Conservation (phyloP, 2,888 invertebrate species). For the Corbicula japonica region DNA sequence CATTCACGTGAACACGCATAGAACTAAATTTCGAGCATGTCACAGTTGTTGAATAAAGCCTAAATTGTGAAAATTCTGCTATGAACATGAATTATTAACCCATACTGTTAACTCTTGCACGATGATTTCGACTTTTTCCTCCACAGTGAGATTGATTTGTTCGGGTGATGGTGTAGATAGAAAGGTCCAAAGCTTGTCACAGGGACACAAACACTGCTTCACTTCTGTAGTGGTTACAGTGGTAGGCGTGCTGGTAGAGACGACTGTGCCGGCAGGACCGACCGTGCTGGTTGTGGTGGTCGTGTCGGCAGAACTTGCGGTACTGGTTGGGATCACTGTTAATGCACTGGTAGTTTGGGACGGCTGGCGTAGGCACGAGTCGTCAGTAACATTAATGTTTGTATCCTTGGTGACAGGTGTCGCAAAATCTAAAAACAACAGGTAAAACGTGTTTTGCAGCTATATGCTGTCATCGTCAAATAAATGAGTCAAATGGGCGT, state of each 20-base stretch:
- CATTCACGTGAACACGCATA: too few species aligned
- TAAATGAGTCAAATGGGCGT: neutral
- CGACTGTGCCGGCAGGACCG: too few species aligned
- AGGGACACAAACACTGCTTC: slow-evolving; percentile 31
- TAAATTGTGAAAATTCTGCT: too few species aligned
- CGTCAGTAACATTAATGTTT: slow-evolving; percentile 18
- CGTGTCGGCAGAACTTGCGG: neutral
- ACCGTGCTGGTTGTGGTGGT: too few species aligned
- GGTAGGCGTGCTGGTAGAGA: neutral
- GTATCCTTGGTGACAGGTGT: neutral
- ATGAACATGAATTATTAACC: too few species aligned
- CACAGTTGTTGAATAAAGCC: too few species aligned
- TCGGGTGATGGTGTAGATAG: slow-evolving; percentile 32
- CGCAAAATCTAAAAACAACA: neutral
- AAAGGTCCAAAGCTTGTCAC: slow-evolving; percentile 40
- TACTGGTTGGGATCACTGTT: neutral
- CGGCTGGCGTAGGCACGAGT: neutral
- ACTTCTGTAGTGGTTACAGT: neutral
- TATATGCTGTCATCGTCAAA: neutral
- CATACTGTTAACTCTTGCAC: slow-evolving; percentile 43
- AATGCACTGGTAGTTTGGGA: neutral
- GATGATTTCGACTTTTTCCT: slow-evolving; percentile 52
- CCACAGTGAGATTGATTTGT: slow-evolving; percentile 41
- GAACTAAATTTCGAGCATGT: too few species aligned
- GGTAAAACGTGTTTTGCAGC: neutral